These are phyloP conservation scores for Cantharis lateralis DNA, from an alignment of 2,888 invertebrate species.

Conservation along the genomic window DNA sequence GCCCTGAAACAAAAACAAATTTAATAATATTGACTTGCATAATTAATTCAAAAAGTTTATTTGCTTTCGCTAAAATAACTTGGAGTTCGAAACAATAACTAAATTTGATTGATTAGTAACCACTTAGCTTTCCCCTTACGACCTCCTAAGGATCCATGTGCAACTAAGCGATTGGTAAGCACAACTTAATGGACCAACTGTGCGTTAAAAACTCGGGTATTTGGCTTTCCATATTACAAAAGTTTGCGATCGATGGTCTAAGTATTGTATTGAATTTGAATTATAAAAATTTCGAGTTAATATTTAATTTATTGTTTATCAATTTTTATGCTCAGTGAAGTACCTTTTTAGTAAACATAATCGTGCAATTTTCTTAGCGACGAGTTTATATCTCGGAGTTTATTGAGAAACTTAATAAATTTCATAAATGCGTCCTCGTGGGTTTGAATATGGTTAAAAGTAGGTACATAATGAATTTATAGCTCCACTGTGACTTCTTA, in stretches of 20 bases:
- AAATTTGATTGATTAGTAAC: background rate
- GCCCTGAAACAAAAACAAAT: conserved; percentile 60
- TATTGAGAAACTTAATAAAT: background rate
- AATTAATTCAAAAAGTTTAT: background rate
- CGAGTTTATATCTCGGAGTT: background rate
- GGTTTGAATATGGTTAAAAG: background rate
- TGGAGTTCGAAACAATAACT: background rate
- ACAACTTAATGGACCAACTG: background rate
- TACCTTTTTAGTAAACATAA: background rate
- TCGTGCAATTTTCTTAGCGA: background rate
- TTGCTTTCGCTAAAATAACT: too few species aligned
- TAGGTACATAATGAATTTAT: background rate
- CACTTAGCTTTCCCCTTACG: background rate
- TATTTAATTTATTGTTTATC: background rate
- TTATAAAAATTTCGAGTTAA: background rate
- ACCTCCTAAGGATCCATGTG: background rate
- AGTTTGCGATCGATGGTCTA: background rate
- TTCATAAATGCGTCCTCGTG: background rate
- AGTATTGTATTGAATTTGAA: background rate
- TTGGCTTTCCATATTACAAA: background rate
- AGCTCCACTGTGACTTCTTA: background rate
- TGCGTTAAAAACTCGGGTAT: background rate
- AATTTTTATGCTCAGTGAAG: background rate
- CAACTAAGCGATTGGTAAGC: background rate
- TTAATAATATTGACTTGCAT: background rate